A percentile compares a stretch with the other conserved stretches of the same genome.
These are phyloP conservation scores for Micrasema minimum DNA, from an alignment of 1,140 invertebrate genomes.

Conservation along the genomic window DNA sequence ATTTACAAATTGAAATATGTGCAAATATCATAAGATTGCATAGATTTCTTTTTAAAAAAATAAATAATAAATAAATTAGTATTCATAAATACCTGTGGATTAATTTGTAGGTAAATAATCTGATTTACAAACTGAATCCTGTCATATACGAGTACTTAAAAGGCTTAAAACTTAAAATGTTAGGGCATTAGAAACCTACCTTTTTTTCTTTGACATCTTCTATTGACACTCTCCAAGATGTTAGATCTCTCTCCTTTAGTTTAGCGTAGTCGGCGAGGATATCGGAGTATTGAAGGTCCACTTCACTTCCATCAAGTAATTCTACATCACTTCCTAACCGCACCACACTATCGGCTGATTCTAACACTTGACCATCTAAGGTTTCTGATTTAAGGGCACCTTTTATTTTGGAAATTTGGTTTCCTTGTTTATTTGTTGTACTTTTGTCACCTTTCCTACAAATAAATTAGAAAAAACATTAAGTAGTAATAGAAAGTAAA, in stretches of 20 bases:
- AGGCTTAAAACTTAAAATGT: too few relatives aligned
- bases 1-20: too few relatives aligned
- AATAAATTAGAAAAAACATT: slow-evolving; percentile 11
- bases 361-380: slow-evolving; percentile 59
- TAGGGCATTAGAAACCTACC: slow-evolving; percentile 54
- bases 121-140: not conserved
- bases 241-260: slow-evolving; percentile 59
- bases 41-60: too few relatives aligned
- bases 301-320: slow-evolving; percentile 57
- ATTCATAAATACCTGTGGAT: slow-evolving; percentile 7
- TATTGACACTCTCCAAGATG: slow-evolving; percentile 62
- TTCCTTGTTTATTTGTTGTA: slow-evolving; percentile 53
- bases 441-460: slow-evolving; percentile 60
- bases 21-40: too few relatives aligned
- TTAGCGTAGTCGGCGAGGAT: slow-evolving; percentile 59
- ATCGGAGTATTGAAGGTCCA: slow-evolving; percentile 62
- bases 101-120: not conserved
- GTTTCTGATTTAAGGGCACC: slow-evolving; percentile 57
- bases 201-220: slow-evolving; percentile 61
- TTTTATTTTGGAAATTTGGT: slow-evolving; percentile 57
- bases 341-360: slow-evolving; percentile 54
- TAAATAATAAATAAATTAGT: slow-evolving; percentile 21
- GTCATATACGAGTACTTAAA: too few relatives aligned
- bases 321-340: slow-evolving; percentile 48
- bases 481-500: too few relatives aligned